phyloP scores from a whole-genome alignment of 2,888 invertebrate species.

The Hyles lineata region DNA sequence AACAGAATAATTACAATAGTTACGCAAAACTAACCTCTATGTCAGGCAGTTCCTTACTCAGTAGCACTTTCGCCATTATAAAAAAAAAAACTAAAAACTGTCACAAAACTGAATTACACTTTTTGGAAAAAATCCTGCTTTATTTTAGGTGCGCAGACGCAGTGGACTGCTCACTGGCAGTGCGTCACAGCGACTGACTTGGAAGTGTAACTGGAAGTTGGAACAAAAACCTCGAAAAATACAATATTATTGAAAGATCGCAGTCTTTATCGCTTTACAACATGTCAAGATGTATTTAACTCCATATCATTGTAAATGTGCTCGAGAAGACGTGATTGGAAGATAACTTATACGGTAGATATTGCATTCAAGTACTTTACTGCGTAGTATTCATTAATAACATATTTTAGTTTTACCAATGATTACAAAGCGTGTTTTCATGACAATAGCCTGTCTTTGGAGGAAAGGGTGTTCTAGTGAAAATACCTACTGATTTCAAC shows the following conservation, averaged over 20 bases:
- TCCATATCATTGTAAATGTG: neutral
- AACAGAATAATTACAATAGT: slow-evolving; percentile 16
- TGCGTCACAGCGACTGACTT: slow-evolving; percentile 72
- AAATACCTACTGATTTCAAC: too few species aligned
- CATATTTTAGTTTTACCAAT: neutral
- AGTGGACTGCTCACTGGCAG: slow-evolving; percentile 83
- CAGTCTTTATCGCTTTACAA: neutral
- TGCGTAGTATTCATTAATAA: neutral
- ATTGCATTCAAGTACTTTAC: neutral
- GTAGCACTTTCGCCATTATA: slow-evolving; percentile 77
- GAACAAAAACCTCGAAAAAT: slow-evolving; percentile 15
- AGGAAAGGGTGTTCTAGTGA: too few species aligned
- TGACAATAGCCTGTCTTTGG: neutral
- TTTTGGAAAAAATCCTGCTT: slow-evolving; percentile 12
- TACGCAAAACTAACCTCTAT: slow-evolving; percentile 88
- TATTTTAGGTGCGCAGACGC: slow-evolving; percentile 45
- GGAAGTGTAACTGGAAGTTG: slow-evolving; percentile 39
- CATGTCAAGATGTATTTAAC: neutral
- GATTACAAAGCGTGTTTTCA: neutral
- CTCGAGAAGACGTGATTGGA: neutral
- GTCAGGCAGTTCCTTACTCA: slow-evolving; percentile 91
- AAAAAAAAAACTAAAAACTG: slow-evolving; percentile 36
- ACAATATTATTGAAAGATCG: neutral
- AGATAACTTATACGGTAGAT: neutral
- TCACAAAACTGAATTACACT: slow-evolving; percentile 20